A percentile compares a stretch with the other conserved stretches of the same genome.
These are phyloP conservation scores for Pseudorectes ferrugineus DNA, from an alignment of 2,113 vertebrate species.

Conservation along the genomic window DNA sequence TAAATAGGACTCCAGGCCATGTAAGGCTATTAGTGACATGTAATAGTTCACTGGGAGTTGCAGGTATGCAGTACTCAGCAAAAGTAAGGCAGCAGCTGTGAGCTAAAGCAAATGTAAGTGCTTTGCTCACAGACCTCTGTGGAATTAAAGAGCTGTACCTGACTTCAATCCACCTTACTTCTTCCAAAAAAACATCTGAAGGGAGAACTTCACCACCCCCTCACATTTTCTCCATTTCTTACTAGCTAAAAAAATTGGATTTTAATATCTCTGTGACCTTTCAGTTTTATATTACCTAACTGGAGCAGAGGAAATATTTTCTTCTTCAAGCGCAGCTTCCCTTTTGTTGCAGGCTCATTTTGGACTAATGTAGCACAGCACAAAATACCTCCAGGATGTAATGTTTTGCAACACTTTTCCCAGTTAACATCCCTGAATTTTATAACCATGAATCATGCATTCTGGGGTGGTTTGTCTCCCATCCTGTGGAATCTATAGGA, in stretches of 20 bases:
- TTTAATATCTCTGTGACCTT: constrained; percentile 1
- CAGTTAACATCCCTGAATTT: neutral
- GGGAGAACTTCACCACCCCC: neutral
- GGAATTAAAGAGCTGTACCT: neutral
- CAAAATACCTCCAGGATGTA: neutral
- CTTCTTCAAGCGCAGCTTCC: neutral
- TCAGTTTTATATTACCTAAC: neutral
- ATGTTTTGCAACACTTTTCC: neutral
- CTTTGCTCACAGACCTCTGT: neutral
- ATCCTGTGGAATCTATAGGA: neutral
- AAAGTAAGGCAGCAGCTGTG: neutral
- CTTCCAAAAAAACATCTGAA: neutral
- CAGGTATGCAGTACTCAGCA: neutral
- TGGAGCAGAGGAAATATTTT: neutral
- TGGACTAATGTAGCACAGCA: neutral
- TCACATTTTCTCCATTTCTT: neutral
- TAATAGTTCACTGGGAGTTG: neutral
- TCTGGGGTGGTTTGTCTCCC: neutral
- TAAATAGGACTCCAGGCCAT: neutral
- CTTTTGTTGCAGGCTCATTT: neutral
- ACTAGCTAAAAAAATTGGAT: neutral
- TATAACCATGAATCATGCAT: neutral
- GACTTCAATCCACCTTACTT: neutral
- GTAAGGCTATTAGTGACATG: neutral
- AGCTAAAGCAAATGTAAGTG: neutral